Conservation (phyloP, 2,113 vertebrate species). For the Datnioides undecimradiatus region DNA sequence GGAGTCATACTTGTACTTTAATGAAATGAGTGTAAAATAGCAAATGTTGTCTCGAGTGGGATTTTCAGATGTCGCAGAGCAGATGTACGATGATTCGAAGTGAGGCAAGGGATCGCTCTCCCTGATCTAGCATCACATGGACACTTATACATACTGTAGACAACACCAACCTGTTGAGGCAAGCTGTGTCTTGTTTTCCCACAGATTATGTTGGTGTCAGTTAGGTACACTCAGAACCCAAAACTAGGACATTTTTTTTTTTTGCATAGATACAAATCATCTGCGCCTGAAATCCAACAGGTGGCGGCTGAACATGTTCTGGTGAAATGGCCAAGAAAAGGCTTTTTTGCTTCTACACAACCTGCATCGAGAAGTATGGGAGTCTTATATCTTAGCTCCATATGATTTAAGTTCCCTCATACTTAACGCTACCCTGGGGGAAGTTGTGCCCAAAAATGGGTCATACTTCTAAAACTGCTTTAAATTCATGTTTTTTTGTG, state of each 20-base stretch:
- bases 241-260: constrained; percentile 49
- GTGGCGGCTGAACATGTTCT: constrained; percentile 52
- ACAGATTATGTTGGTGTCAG: constrained; percentile 7
- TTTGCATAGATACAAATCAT: constrained; percentile 40
- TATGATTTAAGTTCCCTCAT: background rate
- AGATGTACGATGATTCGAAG: constrained; percentile 56
- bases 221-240: constrained; percentile 20
- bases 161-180: background rate
- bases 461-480: constrained; percentile 16
- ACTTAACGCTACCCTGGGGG: background rate
- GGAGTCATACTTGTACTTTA: constrained; percentile 6
- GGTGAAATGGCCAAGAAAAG: constrained; percentile 23
- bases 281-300: constrained; percentile 53
- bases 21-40: constrained; percentile 1
- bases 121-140: constrained; percentile 7
- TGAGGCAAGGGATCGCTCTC: background rate
- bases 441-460: background rate
- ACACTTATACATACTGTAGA: background rate
- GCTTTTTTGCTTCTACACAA: background rate
- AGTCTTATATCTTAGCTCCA: background rate
- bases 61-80: constrained; percentile 34
- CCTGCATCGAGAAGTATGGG: background rate
- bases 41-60: constrained; percentile 13
- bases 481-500: constrained; percentile 31
- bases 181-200: constrained; percentile 14